Conservation (phyloP, 2,113 vertebrate species). For the Heteronetta atricapilla region DNA sequence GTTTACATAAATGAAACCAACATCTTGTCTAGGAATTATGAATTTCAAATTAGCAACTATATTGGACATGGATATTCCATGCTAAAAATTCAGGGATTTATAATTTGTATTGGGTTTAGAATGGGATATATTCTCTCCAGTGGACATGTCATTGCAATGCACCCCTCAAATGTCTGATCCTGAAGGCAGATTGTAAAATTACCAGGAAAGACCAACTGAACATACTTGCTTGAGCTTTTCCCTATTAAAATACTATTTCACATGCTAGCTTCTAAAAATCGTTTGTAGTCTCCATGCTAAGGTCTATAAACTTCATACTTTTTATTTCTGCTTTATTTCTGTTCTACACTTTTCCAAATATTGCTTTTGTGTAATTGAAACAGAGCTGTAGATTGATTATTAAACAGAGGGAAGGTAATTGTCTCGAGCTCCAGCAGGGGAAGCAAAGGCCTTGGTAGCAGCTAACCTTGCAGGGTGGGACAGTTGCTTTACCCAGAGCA, state of each 20-base stretch:
- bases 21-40: not conserved
- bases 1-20: not conserved
- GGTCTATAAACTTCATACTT: slow-evolving; percentile 33
- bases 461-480: not conserved
- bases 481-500: not conserved
- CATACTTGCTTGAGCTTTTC: not conserved
- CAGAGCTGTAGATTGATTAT: slow-evolving; percentile 19
- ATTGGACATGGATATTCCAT: not conserved
- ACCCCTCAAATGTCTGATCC: not conserved
- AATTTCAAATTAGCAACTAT: not conserved
- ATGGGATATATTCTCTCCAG: not conserved
- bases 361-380: slow-evolving; percentile 58
- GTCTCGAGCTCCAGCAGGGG: not conserved
- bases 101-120: not conserved
- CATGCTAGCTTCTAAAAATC: not conserved
- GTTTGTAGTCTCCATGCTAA: not conserved
- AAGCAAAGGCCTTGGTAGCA: not conserved
- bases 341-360: slow-evolving; percentile 16
- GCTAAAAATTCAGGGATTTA: not conserved
- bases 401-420: slow-evolving; percentile 12
- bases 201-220: not conserved
- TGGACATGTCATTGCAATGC: not conserved
- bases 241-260: not conserved
- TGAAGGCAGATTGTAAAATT: not conserved
- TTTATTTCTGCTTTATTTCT: slow-evolving; percentile 43